Evolutionary conservation across 2,888 invertebrate genomes (phyloP), one percentile per base, ranked within the genome.

Genomic region (Leptopilina myrica): DNA sequence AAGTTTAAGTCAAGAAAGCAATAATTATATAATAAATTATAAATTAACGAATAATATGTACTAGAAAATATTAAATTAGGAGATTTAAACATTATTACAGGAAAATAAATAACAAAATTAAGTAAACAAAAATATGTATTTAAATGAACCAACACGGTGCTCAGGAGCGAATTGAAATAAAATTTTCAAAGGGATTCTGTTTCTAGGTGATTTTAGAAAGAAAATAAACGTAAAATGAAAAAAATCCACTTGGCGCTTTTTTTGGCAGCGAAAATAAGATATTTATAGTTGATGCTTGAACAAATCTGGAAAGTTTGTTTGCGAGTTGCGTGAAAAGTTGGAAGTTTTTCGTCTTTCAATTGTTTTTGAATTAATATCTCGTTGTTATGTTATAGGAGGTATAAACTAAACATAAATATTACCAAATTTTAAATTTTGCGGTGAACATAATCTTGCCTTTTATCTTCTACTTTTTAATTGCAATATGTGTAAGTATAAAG

Each of bases 201-300:
- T 59, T 59, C 59, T 59, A n/a, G 59, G n/a, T 59, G 59, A 8
- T 59, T 4, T 59, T 59, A 59, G n/a, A 59, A 59, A 7, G 59
- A 59, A 59, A 59, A 59, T 59, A 59, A 20, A 59, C 59, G n/a
- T 59, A 5, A n/a, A 59, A 59, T 14, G n/a, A 59, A 59, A 59
- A 46, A 59, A 59, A 59, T 59, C 59, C 59, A 59, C 59, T 59
- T 59, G n/a, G 59, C 59, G 59, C 59, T 59, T 59, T 59, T 59
- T 59, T 59, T 59, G n/a, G 59, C 59, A 59, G 59, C 59, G 20
- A 59, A 59, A 59, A 59, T 59, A 59, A 59, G 15, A n/a, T 59
- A 20, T 59, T 59, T 20, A 8, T 59, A 59, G 59, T 20, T 59
- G 59, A 59, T 59, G 20, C 59, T 6, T 59, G 59, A 59, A 59